Evolutionary conservation across 2,797 vertebrate species (phyloP).

Genomic region (Acipenser ruthenus): DNA sequence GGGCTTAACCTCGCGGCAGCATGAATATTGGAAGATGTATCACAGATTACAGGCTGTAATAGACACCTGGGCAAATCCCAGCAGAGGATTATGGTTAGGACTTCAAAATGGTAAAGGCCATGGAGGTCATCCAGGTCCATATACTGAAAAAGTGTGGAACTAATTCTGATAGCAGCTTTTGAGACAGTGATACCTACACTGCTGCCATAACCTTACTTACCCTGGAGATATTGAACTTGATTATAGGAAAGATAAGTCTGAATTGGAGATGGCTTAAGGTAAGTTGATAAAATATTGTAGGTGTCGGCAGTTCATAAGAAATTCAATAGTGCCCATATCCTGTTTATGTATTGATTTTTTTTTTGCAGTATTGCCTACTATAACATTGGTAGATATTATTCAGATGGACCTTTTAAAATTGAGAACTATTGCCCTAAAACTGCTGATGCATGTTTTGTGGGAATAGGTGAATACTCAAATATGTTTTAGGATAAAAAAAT

Average conservation of each 20-base stretch:
- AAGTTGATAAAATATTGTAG: conserved; percentile 34
- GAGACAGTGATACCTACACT: conserved; percentile 18
- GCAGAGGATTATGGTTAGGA: conserved; percentile 56
- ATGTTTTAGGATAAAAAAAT: conserved; percentile 30
- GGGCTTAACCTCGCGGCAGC: conserved; percentile 58
- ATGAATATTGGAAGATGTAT: conserved; percentile 56
- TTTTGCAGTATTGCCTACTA: conserved; percentile 34
- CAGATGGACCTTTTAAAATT: conserved; percentile 30
- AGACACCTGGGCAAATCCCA: conserved; percentile 64
- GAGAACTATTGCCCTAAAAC: conserved; percentile 22
- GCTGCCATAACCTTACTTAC: conserved; percentile 22
- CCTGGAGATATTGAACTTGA: conserved; percentile 31
- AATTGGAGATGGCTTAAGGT: conserved; percentile 32
- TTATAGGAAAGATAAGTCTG: conserved; percentile 32
- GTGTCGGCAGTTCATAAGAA: conserved; percentile 34
- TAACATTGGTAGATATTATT: conserved; percentile 40
- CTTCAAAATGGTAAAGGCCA: conserved; percentile 57
- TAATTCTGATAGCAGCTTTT: conserved; percentile 28
- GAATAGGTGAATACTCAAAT: conserved; percentile 50
- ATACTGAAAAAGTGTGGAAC: conserved; percentile 34
- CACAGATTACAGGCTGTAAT: conserved; percentile 62
- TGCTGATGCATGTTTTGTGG: conserved; percentile 33
- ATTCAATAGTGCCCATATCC: conserved; percentile 49
- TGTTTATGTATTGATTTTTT: conserved; percentile 38
- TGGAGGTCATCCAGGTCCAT: conserved; percentile 47